Evolutionary conservation across 2,113 vertebrate species (phyloP), one percentile per base, ranked within the genome.

Genomic region (Heterotis niloticus): DNA sequence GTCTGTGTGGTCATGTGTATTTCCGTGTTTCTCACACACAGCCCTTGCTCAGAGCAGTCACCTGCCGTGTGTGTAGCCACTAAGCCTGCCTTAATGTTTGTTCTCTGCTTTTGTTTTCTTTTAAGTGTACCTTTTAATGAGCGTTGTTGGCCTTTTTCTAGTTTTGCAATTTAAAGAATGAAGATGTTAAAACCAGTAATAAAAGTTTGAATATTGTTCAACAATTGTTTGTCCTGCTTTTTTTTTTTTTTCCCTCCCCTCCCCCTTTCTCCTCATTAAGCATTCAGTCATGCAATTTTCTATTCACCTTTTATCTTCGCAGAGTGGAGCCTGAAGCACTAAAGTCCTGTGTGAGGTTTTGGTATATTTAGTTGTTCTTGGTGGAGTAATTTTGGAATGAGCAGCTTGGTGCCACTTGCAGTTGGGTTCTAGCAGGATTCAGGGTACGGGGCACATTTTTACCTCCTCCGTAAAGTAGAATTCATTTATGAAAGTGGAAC

Each of bases 161-260:
- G 82, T 90, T 87, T 88, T 86, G 83, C 83, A 85, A 69, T n/a
- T 88, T 85, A 83, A 74, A 66, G 81, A 88, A 89, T 87, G 81
- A 88, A 81, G 78, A 85, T 88, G 83, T 90, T 85, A 81, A 92
- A 64, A 67, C 65, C 44, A 73, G 85, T 82, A 86, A 92, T 90
- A 91, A 92, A 91, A 90, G 87, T 90, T 90, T 89, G 83, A 87
- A 86, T 89, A 87, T 89, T 88, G 85, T 88, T 86, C 83, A 89
- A 86, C 81, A 75, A 84, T 24, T 59, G 51, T 28, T 16, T 52
- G n/a, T 62, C 57, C 51, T 56, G 12, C 34, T 73, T 72, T 64
- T 67, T 5, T 80, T 79, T 62, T 10, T 69, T 64, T 9, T 24
- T 14, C 67, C 54, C 13, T 54, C 51, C 5, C 52, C 75, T 9